phyloP scores from a whole-genome alignment of 2,888 invertebrate genomes.

The Epistrophe grossulariae region DNA sequence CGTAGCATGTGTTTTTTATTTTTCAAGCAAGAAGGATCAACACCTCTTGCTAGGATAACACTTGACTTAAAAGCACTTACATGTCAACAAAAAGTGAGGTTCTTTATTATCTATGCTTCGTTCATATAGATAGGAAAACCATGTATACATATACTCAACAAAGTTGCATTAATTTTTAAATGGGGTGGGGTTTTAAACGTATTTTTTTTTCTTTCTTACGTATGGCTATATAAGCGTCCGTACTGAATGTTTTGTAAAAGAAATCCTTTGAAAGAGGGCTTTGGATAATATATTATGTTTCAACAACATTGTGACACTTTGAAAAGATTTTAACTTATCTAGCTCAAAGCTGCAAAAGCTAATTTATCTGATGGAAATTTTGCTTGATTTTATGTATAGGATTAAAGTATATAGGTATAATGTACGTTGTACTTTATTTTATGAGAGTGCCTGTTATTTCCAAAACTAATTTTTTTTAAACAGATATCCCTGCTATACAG shows the following conservation, averaged over 20 bases:
- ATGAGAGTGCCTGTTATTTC: too few relatives aligned
- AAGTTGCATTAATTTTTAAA: conserved; percentile 14
- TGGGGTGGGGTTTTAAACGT: not conserved
- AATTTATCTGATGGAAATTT: conserved; percentile 6
- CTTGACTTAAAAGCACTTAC: conserved; percentile 64
- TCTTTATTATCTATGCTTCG: not conserved
- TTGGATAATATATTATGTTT: not conserved
- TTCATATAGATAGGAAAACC: not conserved
- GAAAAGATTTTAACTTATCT: not conserved
- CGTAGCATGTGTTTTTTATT: conserved; percentile 3
- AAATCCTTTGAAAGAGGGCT: not conserved
- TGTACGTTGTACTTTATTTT: too few relatives aligned
- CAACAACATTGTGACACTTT: not conserved
- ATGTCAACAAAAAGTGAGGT: conserved; percentile 46
- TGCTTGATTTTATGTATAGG: too few relatives aligned
- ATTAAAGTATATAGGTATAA: not conserved
- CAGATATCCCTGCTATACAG: too few relatives aligned
- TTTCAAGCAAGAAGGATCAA: not conserved
- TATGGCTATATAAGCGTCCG: not conserved
- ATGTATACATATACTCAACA: not conserved
- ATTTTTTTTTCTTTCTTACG: not conserved
- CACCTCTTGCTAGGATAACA: conserved; percentile 55
- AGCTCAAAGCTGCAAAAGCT: not conserved
- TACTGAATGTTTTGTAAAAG: not conserved
- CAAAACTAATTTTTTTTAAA: too few relatives aligned